Evolutionary conservation across 2,797 vertebrate genomes (phyloP).

Genomic region (Gymnothorax reevesii): DNA sequence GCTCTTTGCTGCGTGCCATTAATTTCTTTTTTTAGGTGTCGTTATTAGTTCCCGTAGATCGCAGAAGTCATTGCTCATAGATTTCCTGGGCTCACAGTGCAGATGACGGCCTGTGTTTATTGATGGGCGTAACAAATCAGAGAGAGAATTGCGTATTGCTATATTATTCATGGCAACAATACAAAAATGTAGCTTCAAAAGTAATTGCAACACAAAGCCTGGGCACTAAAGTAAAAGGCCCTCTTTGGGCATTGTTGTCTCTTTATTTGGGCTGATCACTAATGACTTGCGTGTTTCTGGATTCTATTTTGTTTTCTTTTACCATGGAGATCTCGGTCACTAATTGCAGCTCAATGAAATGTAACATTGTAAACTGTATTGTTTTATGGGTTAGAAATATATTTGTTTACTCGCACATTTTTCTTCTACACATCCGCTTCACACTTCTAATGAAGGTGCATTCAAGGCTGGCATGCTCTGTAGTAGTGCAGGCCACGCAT

Average conservation of each 20-base stretch:
- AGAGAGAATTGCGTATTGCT: background rate
- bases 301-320: background rate
- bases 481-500: background rate
- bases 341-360: slow-evolving; percentile 7
- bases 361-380: background rate
- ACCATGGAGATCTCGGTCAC: background rate
- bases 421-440: background rate
- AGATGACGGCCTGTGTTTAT: background rate
- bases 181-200: background rate
- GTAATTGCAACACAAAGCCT: background rate
- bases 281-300: background rate
- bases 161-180: background rate
- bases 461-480: background rate
- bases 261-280: background rate
- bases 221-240: background rate
- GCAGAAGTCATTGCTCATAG: background rate
- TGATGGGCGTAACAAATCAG: background rate
- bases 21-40: background rate
- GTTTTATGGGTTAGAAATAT: background rate
- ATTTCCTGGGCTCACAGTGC: background rate
- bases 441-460: background rate
- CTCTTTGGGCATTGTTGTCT: background rate
- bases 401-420: background rate
- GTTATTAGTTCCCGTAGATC: background rate
- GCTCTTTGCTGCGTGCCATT: background rate